A percentile compares a stretch with the other conserved stretches of the same genome.
Evolutionary conservation across 2,797 vertebrate species (phyloP).

Genomic region (Harpagifer antarcticus): DNA sequence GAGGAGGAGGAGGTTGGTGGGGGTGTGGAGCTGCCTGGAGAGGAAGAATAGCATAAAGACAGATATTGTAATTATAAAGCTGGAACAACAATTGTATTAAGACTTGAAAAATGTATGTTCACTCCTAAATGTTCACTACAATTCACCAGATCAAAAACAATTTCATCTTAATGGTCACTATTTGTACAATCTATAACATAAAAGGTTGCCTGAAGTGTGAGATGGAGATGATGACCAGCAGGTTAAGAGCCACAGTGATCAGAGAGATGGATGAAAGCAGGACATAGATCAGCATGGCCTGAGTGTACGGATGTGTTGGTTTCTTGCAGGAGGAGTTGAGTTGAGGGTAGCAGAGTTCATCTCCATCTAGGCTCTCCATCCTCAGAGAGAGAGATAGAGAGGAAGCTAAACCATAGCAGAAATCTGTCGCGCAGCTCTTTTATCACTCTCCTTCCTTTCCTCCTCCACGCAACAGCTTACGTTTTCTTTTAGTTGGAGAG

Average conservation of each 20-base stretch:
- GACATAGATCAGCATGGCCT: conserved; percentile 48
- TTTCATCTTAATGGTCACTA: neutral
- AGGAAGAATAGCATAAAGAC: conserved; percentile 23
- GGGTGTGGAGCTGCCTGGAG: conserved; percentile 63
- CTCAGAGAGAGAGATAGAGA: neutral
- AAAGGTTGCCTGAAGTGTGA: conserved; percentile 55
- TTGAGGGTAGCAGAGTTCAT: conserved; percentile 45
- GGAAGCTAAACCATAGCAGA: neutral
- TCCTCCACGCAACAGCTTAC: neutral
- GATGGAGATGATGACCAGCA: conserved; percentile 67
- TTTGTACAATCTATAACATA: neutral
- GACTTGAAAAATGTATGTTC: neutral
- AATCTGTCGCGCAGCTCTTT: conserved; percentile 1
- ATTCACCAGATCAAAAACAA: neutral
- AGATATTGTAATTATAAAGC: conserved; percentile 2
- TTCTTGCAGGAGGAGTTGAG: conserved; percentile 55
- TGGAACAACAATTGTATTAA: neutral
- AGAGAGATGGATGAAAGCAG: conserved; percentile 60
- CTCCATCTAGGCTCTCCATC: conserved; percentile 11
- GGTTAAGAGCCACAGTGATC: conserved; percentile 57
- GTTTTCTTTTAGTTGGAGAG: neutral
- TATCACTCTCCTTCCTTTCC: neutral
- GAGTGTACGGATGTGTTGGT: neutral
- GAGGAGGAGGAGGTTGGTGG: conserved; percentile 67
- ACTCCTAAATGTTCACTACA: neutral